Evolutionary conservation across 1,140 invertebrate species (phyloP).

Genomic region (Drosophila malerkotliana): DNA sequence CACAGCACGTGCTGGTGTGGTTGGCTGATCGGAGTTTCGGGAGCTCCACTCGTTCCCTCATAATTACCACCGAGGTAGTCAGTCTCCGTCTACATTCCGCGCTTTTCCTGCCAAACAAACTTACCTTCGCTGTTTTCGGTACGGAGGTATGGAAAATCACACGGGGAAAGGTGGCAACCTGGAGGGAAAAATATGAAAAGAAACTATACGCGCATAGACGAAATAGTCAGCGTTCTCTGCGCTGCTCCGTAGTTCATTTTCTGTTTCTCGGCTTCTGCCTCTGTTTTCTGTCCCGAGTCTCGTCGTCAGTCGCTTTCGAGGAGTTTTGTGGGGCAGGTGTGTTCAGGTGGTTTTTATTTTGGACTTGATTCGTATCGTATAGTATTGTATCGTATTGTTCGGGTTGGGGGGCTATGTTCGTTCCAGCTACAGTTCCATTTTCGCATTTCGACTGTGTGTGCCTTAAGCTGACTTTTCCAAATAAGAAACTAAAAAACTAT

Average conservation of each 20-base stretch:
- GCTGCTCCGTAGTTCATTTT: slow-evolving; percentile 22
- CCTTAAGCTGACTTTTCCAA: slow-evolving; percentile 31
- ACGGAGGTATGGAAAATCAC: slow-evolving; percentile 39
- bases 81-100: slow-evolving; percentile 44
- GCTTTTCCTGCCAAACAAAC: slow-evolving; percentile 46
- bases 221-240: slow-evolving; percentile 61
- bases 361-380: background rate
- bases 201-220: slow-evolving; percentile 63
- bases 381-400: background rate
- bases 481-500: slow-evolving; percentile 7
- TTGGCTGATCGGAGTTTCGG: slow-evolving; percentile 46
- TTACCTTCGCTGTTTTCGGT: slow-evolving; percentile 39
- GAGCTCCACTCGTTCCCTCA: slow-evolving; percentile 48
- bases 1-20: slow-evolving; percentile 50
- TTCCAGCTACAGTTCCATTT: slow-evolving; percentile 21
- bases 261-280: slow-evolving; percentile 43
- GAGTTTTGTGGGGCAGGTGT: slow-evolving; percentile 83
- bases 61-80: slow-evolving; percentile 67
- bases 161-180: slow-evolving; percentile 24
- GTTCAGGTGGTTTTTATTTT: slow-evolving; percentile 65
- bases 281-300: slow-evolving; percentile 38
- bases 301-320: slow-evolving; percentile 82
- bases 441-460: slow-evolving; percentile 41
- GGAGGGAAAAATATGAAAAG: slow-evolving; percentile 32
- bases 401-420: slow-evolving; percentile 9